Conservation (phyloP, 2,888 invertebrate genomes). For the Philaethria dido region DNA sequence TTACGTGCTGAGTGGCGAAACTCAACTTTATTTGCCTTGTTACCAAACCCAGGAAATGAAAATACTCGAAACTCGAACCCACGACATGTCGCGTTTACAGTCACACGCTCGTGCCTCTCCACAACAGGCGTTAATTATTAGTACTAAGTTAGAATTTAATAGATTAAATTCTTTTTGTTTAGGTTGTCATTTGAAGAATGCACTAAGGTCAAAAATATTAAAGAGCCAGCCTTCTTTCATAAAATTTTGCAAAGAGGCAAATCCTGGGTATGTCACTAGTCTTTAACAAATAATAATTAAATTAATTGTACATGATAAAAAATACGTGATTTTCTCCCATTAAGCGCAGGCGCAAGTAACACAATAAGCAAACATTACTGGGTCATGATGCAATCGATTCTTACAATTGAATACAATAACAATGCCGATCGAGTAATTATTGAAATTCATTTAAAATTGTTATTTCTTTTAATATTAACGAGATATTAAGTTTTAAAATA, state of each 20-base stretch:
- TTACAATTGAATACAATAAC: constrained; percentile 13
- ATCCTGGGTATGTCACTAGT: background rate
- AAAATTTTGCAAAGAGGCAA: background rate
- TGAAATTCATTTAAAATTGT: background rate
- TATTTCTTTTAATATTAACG: background rate
- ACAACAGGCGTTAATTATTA: too few relatives aligned
- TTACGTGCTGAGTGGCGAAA: too few relatives aligned
- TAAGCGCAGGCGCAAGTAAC: background rate
- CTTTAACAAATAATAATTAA: background rate
- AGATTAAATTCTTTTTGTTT: too few relatives aligned
- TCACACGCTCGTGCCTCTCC: too few relatives aligned
- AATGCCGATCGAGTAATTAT: constrained; percentile 16
- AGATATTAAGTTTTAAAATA: background rate
- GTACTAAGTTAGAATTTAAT: too few relatives aligned
- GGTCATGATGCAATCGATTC: constrained; percentile 21
- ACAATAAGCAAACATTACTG: constrained; percentile 8
- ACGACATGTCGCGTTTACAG: too few relatives aligned
- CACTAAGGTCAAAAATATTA: too few relatives aligned
- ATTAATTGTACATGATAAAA: background rate
- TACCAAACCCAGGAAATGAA: too few relatives aligned
- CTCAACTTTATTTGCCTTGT: too few relatives aligned
- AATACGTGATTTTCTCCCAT: background rate
- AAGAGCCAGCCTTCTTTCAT: too few relatives aligned
- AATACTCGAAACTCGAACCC: too few relatives aligned
- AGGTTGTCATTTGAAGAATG: too few relatives aligned